Conservation (phyloP, 2,113 vertebrate species). For the Erythrocercus mccallii region DNA sequence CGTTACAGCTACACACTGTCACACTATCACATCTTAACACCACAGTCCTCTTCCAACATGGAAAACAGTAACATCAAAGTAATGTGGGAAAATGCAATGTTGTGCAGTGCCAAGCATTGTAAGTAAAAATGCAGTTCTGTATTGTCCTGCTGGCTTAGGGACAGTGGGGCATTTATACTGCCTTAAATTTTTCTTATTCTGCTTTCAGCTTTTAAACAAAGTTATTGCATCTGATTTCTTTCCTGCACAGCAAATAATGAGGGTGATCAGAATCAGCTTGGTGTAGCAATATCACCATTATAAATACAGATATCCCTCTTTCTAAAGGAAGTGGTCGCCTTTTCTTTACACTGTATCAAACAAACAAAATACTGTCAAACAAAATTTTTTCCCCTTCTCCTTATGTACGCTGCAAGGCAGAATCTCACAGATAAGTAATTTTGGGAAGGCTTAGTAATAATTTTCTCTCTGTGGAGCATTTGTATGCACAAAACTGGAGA, state of each 20-base stretch:
- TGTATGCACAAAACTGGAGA: neutral
- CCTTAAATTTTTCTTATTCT: neutral
- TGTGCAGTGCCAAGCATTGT: neutral
- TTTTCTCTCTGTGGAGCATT: neutral
- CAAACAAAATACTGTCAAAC: neutral
- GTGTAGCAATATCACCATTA: neutral
- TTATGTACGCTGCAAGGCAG: neutral
- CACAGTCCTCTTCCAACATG: neutral
- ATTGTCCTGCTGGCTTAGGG: neutral
- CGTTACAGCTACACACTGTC: neutral
- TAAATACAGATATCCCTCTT: neutral
- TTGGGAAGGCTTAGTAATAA: neutral
- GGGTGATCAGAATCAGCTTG: neutral
- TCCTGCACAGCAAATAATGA: neutral
- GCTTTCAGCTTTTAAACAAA: neutral
- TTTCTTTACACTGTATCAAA: neutral
- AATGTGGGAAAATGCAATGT: neutral
- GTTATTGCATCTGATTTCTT: neutral
- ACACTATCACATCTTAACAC: neutral
- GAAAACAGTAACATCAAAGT: neutral
- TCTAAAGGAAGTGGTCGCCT: neutral
- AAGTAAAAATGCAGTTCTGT: neutral
- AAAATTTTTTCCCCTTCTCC: neutral
- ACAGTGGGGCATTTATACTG: neutral
- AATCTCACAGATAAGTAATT: neutral